Evolutionary conservation across 2,888 invertebrate species (phyloP).

Genomic region (Netelia virgata): DNA sequence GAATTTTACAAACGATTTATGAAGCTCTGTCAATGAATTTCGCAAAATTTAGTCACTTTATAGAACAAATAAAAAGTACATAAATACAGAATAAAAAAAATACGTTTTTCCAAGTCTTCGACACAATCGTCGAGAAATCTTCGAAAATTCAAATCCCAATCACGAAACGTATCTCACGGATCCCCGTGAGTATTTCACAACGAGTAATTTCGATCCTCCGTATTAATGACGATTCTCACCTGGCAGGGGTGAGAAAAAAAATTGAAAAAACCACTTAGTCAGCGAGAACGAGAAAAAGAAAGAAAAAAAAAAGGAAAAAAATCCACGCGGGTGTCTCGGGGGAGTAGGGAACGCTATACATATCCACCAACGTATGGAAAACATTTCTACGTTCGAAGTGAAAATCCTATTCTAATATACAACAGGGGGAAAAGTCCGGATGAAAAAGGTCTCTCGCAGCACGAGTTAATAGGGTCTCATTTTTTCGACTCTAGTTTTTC

Average conservation of each 20-base stretch:
- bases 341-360: neutral
- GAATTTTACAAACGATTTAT: too few species aligned
- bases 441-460: conserved; percentile 36
- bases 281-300: conserved; percentile 11
- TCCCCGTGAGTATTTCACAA: neutral
- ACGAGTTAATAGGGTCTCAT: conserved; percentile 62
- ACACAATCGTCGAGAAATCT: too few species aligned
- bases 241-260: conserved; percentile 51
- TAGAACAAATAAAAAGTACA: too few species aligned
- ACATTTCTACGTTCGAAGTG: conserved; percentile 26
- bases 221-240: conserved; percentile 43
- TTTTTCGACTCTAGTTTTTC: conserved; percentile 42
- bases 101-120: too few species aligned
- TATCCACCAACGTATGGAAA: conserved; percentile 16
- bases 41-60: too few species aligned
- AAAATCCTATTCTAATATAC: conserved; percentile 33
- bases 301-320: neutral
- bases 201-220: neutral
- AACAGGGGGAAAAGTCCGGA: neutral
- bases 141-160: too few species aligned
- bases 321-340: conserved; percentile 10
- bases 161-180: too few species aligned
- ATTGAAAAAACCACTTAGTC: conserved; percentile 58
- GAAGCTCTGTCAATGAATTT: too few species aligned
- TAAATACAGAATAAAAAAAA: too few species aligned